phyloP scores from a whole-genome alignment of 2,888 invertebrate genomes.

The Sepioteuthis lessoniana region DNA sequence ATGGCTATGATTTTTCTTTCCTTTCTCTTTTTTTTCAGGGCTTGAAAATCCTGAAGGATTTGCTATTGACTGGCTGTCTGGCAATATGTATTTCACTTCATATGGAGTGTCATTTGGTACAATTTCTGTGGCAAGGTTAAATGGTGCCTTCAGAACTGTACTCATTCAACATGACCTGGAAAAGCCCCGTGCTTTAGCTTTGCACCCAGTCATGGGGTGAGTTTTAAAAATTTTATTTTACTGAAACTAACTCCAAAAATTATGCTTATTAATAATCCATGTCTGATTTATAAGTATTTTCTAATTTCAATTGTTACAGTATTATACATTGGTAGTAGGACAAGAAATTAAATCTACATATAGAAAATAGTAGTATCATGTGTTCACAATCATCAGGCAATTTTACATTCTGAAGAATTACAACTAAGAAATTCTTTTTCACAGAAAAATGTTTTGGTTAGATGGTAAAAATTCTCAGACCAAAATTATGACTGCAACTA shows the following conservation, averaged over 20 bases:
- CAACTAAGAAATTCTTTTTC: too few relatives aligned
- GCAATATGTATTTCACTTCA: slow-evolving; percentile 84
- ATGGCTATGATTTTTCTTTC: not conserved
- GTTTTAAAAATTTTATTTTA: slow-evolving; percentile 42
- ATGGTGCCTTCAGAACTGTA: slow-evolving; percentile 82
- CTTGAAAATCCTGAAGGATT: slow-evolving; percentile 80
- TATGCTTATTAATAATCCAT: too few relatives aligned
- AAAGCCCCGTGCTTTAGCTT: slow-evolving; percentile 80
- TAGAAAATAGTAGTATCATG: too few relatives aligned
- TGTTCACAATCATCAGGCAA: too few relatives aligned
- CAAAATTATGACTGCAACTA: slow-evolving; percentile 80
- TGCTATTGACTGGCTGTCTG: slow-evolving; percentile 88
- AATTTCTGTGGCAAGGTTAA: slow-evolving; percentile 83
- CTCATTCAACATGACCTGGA: slow-evolving; percentile 65
- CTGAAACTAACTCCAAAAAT: too few relatives aligned
- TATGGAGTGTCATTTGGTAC: slow-evolving; percentile 74
- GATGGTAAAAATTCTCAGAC: slow-evolving; percentile 76
- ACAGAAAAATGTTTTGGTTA: slow-evolving; percentile 78
- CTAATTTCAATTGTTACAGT: not conserved
- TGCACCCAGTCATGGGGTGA: slow-evolving; percentile 81
- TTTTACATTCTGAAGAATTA: too few relatives aligned
- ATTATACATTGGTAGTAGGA: too few relatives aligned
- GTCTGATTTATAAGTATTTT: not conserved
- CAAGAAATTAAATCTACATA: too few relatives aligned
- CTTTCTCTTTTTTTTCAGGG: slow-evolving; percentile 52